Evolutionary conservation across 2,888 invertebrate species (phyloP).

Genomic region (Meandrusa payeni): DNA sequence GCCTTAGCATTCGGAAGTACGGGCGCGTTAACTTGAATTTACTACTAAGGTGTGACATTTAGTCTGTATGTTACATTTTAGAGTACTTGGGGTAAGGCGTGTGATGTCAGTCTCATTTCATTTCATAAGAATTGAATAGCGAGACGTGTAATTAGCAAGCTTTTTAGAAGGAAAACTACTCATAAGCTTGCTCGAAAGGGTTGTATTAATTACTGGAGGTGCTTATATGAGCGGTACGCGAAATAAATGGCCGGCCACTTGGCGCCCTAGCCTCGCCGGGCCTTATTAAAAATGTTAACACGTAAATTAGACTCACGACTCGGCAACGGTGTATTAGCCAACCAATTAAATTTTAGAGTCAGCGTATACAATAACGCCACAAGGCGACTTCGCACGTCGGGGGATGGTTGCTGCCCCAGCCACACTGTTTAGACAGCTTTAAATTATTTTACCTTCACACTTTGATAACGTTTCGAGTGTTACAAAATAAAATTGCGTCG

Average conservation of each 20-base stretch:
- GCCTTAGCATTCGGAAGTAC: constrained; percentile 71
- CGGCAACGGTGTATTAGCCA: constrained; percentile 69
- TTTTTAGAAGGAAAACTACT: constrained; percentile 76
- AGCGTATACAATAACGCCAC: constrained; percentile 52
- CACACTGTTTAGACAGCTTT: constrained; percentile 38
- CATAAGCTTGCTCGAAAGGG: constrained; percentile 78
- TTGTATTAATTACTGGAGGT: constrained; percentile 76
- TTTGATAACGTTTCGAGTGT: constrained; percentile 49
- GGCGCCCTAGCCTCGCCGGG: constrained; percentile 68
- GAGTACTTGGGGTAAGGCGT: constrained; percentile 13
- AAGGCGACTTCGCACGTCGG: constrained; percentile 50
- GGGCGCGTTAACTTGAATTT: constrained; percentile 68
- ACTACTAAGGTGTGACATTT: constrained; percentile 62
- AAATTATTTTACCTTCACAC: constrained; percentile 38
- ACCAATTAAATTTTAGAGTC: constrained; percentile 75
- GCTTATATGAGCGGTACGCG: constrained; percentile 62
- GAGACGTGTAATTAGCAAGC: constrained; percentile 71
- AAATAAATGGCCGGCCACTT: constrained; percentile 77
- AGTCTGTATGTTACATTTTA: constrained; percentile 36
- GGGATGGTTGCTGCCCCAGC: constrained; percentile 39
- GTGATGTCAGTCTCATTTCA: constrained; percentile 24
- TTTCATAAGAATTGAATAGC: constrained; percentile 45
- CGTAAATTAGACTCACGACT: constrained; percentile 71
- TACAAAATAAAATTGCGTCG: constrained; percentile 44
- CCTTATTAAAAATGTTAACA: constrained; percentile 80